A percentile compares a stretch with the other conserved stretches of the same genome.
These are phyloP conservation scores for Listrodromus nycthemerus DNA, from an alignment of 2,888 invertebrate genomes.

Conservation along the genomic window DNA sequence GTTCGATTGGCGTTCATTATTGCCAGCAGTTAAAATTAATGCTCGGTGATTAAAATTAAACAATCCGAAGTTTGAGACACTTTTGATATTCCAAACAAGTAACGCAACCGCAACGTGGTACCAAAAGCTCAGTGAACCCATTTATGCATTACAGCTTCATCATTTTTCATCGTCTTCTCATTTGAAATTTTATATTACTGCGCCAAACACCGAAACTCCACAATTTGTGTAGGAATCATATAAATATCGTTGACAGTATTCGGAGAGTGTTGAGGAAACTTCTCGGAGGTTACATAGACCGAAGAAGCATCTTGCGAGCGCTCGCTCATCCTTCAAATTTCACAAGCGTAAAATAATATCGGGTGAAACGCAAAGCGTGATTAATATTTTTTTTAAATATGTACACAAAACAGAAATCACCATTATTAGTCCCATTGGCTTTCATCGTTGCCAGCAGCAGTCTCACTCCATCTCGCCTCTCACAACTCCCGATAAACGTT, in stretches of 20 bases:
- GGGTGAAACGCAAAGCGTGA: background rate
- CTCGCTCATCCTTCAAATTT: background rate
- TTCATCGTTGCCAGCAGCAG: conserved; percentile 81
- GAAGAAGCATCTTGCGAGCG: background rate
- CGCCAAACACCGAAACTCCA: background rate
- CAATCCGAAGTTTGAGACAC: background rate
- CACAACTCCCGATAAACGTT: conserved; percentile 59
- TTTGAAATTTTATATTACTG: too few species aligned
- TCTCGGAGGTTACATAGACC: background rate
- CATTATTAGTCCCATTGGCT: conserved; percentile 84
- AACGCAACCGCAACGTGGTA: background rate
- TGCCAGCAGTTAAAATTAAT: background rate
- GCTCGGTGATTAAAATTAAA: background rate
- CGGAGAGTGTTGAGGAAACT: background rate
- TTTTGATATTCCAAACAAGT: background rate
- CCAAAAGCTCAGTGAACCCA: background rate
- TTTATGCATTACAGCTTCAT: background rate
- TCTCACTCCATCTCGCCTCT: conserved; percentile 80
- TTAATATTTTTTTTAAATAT: background rate
- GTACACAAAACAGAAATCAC: conserved; percentile 74
- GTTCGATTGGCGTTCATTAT: too few species aligned
- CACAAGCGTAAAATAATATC: background rate
- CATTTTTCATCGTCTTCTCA: too few species aligned
- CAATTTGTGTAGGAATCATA: background rate
- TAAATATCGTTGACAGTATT: background rate